Evolutionary conservation across 1,140 invertebrate genomes (phyloP).

Genomic region (Drosophila parvula): DNA sequence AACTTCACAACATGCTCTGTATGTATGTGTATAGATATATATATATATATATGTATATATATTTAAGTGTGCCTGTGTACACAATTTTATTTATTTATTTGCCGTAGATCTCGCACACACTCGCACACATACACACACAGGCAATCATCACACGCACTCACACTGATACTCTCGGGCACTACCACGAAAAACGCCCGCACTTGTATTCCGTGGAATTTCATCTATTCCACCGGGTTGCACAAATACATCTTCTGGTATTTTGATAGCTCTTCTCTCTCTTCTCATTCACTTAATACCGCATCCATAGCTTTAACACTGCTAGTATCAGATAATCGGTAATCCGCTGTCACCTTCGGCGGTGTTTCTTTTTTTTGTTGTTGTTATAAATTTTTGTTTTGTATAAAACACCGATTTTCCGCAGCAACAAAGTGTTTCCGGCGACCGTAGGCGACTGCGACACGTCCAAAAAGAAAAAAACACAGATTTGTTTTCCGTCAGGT

Average conservation of each 20-base stretch:
- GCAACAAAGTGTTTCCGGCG: constrained; percentile 6
- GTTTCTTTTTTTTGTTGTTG: neutral
- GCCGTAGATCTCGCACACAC: constrained; percentile 37
- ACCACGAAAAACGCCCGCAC: constrained; percentile 29
- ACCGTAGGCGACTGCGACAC: constrained; percentile 1
- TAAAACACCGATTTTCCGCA: constrained; percentile 6
- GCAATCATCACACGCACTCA: neutral
- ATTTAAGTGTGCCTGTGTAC: constrained; percentile 51
- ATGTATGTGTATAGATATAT: constrained; percentile 20
- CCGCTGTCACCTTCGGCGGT: constrained; percentile 3
- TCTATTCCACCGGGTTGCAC: constrained; percentile 15
- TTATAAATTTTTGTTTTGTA: neutral
- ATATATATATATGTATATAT: constrained; percentile 26
- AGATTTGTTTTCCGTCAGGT: neutral
- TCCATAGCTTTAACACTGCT: neutral
- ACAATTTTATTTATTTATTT: constrained; percentile 63
- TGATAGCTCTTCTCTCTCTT: constrained; percentile 3
- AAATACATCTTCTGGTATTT: constrained; percentile 1
- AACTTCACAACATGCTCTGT: constrained; percentile 73
- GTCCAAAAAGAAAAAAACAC: neutral
- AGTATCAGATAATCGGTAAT: constrained; percentile 8
- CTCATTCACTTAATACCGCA: constrained; percentile 24
- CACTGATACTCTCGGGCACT: constrained; percentile 10
- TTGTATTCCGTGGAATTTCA: constrained; percentile 57
- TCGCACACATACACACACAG: constrained; percentile 17